Evolutionary conservation across 2,797 vertebrate species (phyloP).

Genomic region (Linurgus olivaceus): DNA sequence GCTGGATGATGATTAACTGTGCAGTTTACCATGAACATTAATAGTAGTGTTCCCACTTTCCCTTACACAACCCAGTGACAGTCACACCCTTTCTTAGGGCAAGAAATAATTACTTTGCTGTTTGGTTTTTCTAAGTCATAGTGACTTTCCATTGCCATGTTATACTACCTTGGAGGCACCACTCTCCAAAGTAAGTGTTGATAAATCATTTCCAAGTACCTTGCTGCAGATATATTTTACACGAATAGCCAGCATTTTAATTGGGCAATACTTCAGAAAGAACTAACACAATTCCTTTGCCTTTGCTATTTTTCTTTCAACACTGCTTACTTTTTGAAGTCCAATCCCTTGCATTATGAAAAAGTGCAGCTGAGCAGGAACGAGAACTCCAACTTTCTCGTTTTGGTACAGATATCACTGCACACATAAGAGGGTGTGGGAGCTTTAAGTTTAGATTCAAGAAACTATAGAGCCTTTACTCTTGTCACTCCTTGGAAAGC

Average conservation of each 20-base stretch:
- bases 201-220: constrained; percentile 16
- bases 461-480: neutral
- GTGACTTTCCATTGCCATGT: constrained; percentile 35
- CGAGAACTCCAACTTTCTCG: neutral
- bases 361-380: neutral
- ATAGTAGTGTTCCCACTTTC: constrained; percentile 23
- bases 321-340: constrained; percentile 9
- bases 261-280: constrained; percentile 4
- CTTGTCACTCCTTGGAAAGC: neutral
- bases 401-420: neutral
- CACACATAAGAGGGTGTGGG: neutral
- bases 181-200: neutral
- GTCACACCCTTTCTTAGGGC: constrained; percentile 43
- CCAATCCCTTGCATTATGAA: neutral
- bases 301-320: constrained; percentile 13
- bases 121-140: neutral
- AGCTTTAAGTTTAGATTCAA: neutral
- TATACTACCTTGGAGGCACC: constrained; percentile 3
- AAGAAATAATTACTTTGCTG: neutral
- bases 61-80: constrained; percentile 8
- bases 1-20: constrained; percentile 45
- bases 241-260: constrained; percentile 10
- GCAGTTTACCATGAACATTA: constrained; percentile 42
- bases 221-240: constrained; percentile 18
- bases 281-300: neutral